Base-by-base conservation (phyloP, 2,113 vertebrate species). In the Sylvia atricapilla region DNA sequence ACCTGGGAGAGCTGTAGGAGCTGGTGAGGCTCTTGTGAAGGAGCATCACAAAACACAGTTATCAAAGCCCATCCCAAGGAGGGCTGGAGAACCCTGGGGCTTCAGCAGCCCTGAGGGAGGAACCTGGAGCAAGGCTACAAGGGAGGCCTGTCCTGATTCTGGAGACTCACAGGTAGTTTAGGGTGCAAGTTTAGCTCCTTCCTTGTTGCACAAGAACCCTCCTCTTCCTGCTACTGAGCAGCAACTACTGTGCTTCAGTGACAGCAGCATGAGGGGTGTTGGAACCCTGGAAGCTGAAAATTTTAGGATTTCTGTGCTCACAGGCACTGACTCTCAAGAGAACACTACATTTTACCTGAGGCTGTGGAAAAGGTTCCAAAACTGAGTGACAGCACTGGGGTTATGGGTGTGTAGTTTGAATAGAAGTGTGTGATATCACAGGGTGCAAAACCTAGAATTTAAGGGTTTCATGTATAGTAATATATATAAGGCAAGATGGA, bases 21-120 rank as follows among this genome's bases (percentile, higher is more conserved):
- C 86, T 66, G 84, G 10, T 5, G 67, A 79, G 63, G 64, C 27
- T 81, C 76, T 52, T 19, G 19, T 14, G 44, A 69, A 47, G 47
- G 7, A 20, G 6, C 3, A 63, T 5, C 25, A 49, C 0, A 4
- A 22, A 39, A 14, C 1, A 2, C 10, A 80, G 18, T 1, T 41
- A 19, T 19, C 84, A 44, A 35, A 69, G 12, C n/a, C 53, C 79
- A 49, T 1, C 33, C 6, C 58, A 64, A n/a, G 43, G 16, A 53
- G 41, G 49, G 64, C 58, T 44, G 91, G 59, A 64, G 67, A 74
- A 11, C 13, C 20, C 59, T 31, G 44, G 23, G 67, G 37, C 64
- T 84, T n/a, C 59, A 37, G 11, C 68, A 94, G 53, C 68, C 37
- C 25, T 7, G 60, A 59, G 2, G 39, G 58, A 73, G 56, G 53